Evolutionary conservation across 2,797 vertebrate genomes (phyloP).

Genomic region (Mareca strepera): DNA sequence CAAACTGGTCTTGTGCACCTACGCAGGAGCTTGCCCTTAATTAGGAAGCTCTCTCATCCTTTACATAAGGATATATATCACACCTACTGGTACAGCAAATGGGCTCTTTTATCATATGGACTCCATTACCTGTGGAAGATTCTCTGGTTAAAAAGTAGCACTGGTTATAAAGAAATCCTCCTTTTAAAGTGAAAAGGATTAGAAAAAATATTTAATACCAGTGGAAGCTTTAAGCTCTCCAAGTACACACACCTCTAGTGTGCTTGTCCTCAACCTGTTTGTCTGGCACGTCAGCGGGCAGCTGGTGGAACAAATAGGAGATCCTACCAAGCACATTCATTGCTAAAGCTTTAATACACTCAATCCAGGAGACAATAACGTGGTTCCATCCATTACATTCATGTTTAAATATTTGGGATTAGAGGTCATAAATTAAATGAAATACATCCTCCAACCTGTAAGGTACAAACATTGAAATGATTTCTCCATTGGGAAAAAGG

Average conservation of each 20-base stretch:
- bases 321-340: constrained; percentile 37
- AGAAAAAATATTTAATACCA: too few species aligned
- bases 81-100: background rate
- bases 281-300: constrained; percentile 45
- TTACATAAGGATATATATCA: background rate
- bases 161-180: background rate
- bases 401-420: constrained; percentile 54
- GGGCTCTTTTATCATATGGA: background rate
- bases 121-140: background rate
- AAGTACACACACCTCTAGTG: constrained; percentile 39
- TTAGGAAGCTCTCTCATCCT: too few species aligned
- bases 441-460: constrained; percentile 54
- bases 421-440: constrained; percentile 63
- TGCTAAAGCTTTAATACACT: constrained; percentile 52
- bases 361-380: constrained; percentile 43
- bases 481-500: constrained; percentile 53
- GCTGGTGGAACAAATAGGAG: constrained; percentile 66
- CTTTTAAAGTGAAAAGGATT: background rate
- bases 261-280: constrained; percentile 64
- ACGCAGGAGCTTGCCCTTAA: background rate
- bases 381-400: constrained; percentile 52
- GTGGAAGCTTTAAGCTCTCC: background rate
- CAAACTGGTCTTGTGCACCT: too few species aligned
- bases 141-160: background rate
- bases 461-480: constrained; percentile 69